Conservation (phyloP, 2,113 vertebrate genomes). For the Tinamus guttatus region DNA sequence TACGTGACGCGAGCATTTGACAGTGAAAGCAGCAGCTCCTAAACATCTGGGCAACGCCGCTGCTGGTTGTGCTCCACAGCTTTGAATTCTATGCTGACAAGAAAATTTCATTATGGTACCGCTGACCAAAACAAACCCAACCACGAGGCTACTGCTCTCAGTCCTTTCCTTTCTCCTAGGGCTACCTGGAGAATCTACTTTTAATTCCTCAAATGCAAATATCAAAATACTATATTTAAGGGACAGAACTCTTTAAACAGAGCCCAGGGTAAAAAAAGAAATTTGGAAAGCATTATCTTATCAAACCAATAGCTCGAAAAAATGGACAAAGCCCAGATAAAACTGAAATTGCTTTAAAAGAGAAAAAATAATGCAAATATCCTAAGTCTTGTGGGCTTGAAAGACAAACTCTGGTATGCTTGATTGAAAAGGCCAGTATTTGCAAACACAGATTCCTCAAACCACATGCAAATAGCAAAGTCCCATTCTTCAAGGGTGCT, state of each 20-base stretch:
- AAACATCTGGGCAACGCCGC: not conserved
- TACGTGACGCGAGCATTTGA: not conserved
- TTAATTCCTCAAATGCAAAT: not conserved
- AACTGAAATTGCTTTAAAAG: not conserved
- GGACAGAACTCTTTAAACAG: not conserved
- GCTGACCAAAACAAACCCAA: not conserved
- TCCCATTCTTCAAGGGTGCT: not conserved
- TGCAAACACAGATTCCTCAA: not conserved
- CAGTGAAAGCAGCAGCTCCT: not conserved
- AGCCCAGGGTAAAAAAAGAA: not conserved
- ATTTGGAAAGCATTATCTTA: not conserved
- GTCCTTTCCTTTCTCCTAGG: not conserved
- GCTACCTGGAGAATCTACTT: not conserved
- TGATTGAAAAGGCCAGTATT: not conserved
- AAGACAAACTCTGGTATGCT: not conserved
- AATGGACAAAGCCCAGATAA: not conserved
- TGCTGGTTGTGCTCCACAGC: not conserved
- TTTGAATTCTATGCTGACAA: not conserved
- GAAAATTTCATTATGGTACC: not conserved
- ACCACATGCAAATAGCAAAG: not conserved
- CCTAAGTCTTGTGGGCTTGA: not conserved
- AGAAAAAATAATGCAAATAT: not conserved
- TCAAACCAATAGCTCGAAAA: not conserved
- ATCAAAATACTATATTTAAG: not conserved
- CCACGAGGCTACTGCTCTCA: not conserved